These are phyloP conservation scores for Argya squamiceps DNA, from an alignment of 2,797 vertebrate genomes.

Conservation along the genomic window DNA sequence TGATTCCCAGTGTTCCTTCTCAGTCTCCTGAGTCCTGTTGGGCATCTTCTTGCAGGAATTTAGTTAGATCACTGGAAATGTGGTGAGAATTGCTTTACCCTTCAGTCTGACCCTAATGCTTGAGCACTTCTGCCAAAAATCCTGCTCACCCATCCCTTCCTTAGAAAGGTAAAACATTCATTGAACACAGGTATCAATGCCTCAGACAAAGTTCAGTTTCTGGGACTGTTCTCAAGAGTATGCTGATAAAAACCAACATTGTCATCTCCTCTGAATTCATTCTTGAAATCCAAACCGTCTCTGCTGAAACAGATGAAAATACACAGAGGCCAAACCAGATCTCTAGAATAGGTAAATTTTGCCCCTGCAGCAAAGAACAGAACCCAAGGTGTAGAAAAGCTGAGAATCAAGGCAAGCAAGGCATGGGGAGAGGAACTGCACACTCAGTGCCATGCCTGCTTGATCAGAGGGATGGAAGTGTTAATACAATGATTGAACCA, in stretches of 20 bases:
- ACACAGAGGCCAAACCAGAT: neutral
- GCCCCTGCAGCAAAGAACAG: neutral
- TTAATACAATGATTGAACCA: neutral
- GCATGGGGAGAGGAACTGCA: neutral
- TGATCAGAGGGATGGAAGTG: neutral
- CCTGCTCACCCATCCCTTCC: neutral
- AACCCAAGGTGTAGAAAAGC: neutral
- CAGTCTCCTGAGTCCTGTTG: fast-evolving
- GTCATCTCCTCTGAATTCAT: neutral
- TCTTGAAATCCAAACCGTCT: neutral
- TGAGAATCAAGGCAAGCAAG: neutral
- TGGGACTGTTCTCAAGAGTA: neutral
- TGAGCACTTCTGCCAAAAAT: neutral
- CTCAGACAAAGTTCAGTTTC: neutral
- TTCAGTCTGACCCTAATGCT: neutral
- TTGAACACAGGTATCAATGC: neutral
- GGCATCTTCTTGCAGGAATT: neutral
- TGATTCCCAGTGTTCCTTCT: neutral
- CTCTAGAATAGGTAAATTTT: neutral
- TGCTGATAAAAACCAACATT: fast-evolving
- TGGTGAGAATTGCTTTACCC: neutral
- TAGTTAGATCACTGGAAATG: neutral
- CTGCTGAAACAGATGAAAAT: neutral
- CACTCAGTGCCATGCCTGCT: neutral
- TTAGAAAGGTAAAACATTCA: fast-evolving